phyloP scores from a whole-genome alignment of 2,888 invertebrate species.

The Dryococelus australis region DNA sequence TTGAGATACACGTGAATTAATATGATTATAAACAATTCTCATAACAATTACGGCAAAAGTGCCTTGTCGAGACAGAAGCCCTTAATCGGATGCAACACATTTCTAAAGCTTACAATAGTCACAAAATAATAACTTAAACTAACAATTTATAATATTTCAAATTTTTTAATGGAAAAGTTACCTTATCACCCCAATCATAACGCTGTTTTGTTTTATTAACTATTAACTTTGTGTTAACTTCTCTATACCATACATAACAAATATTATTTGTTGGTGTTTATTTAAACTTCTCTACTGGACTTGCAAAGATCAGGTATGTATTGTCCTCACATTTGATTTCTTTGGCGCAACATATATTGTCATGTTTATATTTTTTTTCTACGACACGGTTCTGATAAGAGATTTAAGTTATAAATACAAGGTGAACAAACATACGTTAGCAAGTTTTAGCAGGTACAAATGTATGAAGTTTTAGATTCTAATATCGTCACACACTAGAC shows the following conservation, averaged over 20 bases:
- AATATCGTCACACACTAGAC: neutral
- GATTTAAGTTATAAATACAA: neutral
- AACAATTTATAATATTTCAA: too few species aligned
- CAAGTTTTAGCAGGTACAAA: neutral
- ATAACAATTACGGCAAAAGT: neutral
- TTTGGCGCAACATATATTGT: constrained; percentile 32
- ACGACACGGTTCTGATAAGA: constrained; percentile 3
- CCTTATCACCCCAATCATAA: neutral
- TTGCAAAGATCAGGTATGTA: constrained; percentile 19
- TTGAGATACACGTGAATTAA: neutral
- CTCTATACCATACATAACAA: constrained; percentile 22
- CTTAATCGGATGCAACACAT: neutral
- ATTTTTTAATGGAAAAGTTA: neutral
- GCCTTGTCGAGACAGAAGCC: neutral
- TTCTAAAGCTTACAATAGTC: neutral
- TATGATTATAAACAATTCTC: neutral
- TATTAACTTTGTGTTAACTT: neutral
- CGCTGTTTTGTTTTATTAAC: neutral
- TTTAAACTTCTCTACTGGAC: neutral
- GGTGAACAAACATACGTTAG: neutral
- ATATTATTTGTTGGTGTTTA: constrained; percentile 20
- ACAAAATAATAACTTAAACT: neutral
- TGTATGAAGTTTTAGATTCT: neutral
- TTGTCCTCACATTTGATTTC: constrained; percentile 25
- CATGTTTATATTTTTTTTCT: constrained; percentile 28